phyloP scores from a whole-genome alignment of 2,113 vertebrate genomes.

The Engystomops pustulosus region DNA sequence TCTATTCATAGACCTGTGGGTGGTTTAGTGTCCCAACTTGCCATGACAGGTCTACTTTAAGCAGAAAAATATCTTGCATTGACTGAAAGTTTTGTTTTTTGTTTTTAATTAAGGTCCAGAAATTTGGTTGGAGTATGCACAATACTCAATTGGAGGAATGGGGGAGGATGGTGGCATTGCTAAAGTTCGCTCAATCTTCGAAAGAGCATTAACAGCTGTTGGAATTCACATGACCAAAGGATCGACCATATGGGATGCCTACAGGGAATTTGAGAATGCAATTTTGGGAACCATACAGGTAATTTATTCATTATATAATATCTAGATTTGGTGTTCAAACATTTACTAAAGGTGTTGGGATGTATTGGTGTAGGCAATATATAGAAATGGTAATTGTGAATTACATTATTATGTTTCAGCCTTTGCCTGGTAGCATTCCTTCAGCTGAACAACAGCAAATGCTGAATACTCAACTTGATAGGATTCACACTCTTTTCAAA shows the following conservation, averaged over 20 bases:
- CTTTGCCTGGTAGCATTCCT: slow-evolving; percentile 83
- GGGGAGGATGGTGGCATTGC: slow-evolving; percentile 90
- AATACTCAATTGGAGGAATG: slow-evolving; percentile 95
- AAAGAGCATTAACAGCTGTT: slow-evolving; percentile 87
- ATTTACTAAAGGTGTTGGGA: background rate
- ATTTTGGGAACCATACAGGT: slow-evolving; percentile 92
- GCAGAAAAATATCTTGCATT: too few relatives aligned
- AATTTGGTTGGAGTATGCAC: slow-evolving; percentile 96
- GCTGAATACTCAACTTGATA: slow-evolving; percentile 85
- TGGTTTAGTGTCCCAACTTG: too few relatives aligned
- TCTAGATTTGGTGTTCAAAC: background rate
- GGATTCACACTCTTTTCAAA: slow-evolving; percentile 89
- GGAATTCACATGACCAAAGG: slow-evolving; percentile 94
- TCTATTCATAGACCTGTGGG: too few relatives aligned
- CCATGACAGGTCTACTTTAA: too few relatives aligned
- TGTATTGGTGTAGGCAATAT: background rate
- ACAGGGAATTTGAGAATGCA: slow-evolving; percentile 93
- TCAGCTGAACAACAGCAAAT: slow-evolving; percentile 86
- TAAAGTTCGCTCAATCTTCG: slow-evolving; percentile 86
- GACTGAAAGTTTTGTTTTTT: too few relatives aligned
- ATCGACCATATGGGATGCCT: slow-evolving; percentile 90
- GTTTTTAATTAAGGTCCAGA: slow-evolving; percentile 82
- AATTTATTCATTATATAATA: slow-evolving; percentile 31
- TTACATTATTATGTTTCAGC: slow-evolving; percentile 71
- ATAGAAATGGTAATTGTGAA: background rate